Base-by-base conservation (phyloP, 1,140 invertebrate species). In the Hyles euphorbiae region DNA sequence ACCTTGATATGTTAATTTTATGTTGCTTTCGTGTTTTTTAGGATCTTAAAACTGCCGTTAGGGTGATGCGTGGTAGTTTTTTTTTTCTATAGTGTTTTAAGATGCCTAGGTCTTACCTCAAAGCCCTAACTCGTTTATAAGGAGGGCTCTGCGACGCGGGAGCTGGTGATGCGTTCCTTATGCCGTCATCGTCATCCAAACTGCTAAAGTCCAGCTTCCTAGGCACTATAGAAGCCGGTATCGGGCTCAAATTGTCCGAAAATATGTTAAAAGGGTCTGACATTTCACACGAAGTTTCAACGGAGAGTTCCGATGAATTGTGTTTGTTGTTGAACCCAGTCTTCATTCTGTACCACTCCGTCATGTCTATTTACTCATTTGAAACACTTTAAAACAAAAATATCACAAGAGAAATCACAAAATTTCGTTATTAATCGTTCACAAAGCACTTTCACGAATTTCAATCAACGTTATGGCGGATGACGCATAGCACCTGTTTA, bases 101-200 rank as follows among this genome's bases (percentile, higher is more conserved):
- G 36, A 40, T 5, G 36, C 36, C 36, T 40, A 40, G 36, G 36
- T 76, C 76, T 81, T 82, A 90, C 88, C 83, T 91, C 34, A 97
- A 86, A 1, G 95, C 95, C 68, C 95, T 90, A 44, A 97, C 94
- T 74, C 93, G 91, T 75, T 95, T 95, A 69, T 96, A 96, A 3
- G 96, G 96, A 10, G 95, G 95, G 68, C 83, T 90, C 3, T 82
- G 70, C 33, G 81, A 70, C 7, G 65, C 67, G 8, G 81, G 77
- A n/a, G 78, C 71, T 22, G 77, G 74, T 22, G 78, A 72, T 58
- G 69, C 71, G 56, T 81, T 67, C 49, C 68, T 67, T 10, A 74
- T 59, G 56, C 70, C 71, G n/a, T 86, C 84, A 50, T 82, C 80
- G 54, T 89, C 86, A 60, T 88, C 83, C 43, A 79, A 59, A 70